A percentile compares a stretch with the other conserved stretches of the same genome.
Evolutionary conservation across 2,797 vertebrate genomes (phyloP).

Genomic region (Mionectes olivaceus): DNA sequence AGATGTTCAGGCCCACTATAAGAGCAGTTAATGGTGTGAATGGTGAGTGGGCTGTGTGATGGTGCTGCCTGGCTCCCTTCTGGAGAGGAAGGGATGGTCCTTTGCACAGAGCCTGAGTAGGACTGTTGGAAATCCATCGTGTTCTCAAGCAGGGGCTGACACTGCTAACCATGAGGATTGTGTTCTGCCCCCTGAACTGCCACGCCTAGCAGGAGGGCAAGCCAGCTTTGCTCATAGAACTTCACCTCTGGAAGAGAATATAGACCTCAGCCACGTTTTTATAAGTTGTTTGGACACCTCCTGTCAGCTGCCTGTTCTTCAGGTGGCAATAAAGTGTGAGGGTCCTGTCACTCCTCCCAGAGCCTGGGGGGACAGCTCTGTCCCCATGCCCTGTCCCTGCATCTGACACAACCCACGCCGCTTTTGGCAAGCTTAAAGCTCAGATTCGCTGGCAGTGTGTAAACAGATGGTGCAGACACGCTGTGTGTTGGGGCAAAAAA

Average conservation of each 20-base stretch:
- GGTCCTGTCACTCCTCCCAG: background rate
- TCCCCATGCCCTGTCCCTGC: background rate
- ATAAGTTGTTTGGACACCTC: background rate
- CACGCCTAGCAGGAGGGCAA: background rate
- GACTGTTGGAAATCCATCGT: background rate
- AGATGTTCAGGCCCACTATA: background rate
- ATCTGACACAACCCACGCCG: background rate
- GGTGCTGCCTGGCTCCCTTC: background rate
- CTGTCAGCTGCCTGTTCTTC: background rate
- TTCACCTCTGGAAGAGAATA: background rate
- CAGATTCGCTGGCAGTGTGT: background rate
- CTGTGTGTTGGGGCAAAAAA: background rate
- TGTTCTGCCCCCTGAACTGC: background rate
- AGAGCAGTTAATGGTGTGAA: background rate
- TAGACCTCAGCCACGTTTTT: background rate
- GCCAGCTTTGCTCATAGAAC: background rate
- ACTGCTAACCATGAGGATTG: background rate
- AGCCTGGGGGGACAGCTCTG: background rate
- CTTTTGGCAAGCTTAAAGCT: background rate
- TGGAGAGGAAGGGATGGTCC: background rate
- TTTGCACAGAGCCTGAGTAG: background rate
- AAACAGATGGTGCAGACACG: background rate
- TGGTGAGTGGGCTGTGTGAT: background rate
- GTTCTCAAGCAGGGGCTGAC: background rate
- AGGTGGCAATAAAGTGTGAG: background rate